phyloP scores from a whole-genome alignment of 2,797 vertebrate genomes.

The Betta splendens region DNA sequence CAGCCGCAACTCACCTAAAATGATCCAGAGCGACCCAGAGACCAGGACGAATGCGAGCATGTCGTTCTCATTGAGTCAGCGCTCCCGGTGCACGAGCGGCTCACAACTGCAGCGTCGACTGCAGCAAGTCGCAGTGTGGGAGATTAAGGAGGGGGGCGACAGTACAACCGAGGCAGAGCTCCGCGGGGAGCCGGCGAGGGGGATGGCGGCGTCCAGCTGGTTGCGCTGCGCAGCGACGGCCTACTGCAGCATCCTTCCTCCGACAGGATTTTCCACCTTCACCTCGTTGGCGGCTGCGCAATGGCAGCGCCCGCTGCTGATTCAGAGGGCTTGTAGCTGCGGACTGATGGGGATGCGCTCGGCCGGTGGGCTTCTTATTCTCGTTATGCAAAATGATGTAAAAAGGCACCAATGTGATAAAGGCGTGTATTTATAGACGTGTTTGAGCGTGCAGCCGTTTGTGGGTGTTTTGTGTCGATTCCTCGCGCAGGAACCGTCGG shows the following conservation, averaged over 20 bases:
- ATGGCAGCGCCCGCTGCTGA: conserved; percentile 41
- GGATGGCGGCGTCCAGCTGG: conserved; percentile 43
- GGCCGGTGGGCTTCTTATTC: conserved; percentile 43
- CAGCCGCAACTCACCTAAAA: conserved; percentile 80
- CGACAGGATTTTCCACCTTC: conserved; percentile 40
- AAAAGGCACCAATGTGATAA: too few relatives aligned
- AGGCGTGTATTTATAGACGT: not conserved
- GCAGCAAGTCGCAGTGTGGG: conserved; percentile 78
- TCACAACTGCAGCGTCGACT: conserved; percentile 78
- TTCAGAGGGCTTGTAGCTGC: conserved; percentile 12
- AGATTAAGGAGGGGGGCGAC: conserved; percentile 66
- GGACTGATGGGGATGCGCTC: conserved; percentile 28
- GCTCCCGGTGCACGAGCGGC: conserved; percentile 68
- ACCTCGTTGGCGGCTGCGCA: conserved; percentile 61
- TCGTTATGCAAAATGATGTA: not conserved
- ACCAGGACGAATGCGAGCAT: conserved; percentile 86
- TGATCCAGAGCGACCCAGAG: conserved; percentile 85
- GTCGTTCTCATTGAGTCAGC: conserved; percentile 80
- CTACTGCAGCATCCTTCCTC: conserved; percentile 46
- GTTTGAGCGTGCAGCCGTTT: not conserved
- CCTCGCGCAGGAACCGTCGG: not conserved
- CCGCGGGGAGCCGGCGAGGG: conserved; percentile 32
- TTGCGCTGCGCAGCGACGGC: conserved; percentile 19
- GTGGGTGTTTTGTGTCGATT: not conserved
- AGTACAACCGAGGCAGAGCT: conserved; percentile 53